A percentile compares a stretch with the other conserved stretches of the same genome.
These are phyloP conservation scores for Argyrosomus japonicus DNA, from an alignment of 2,113 vertebrate species.

Conservation along the genomic window DNA sequence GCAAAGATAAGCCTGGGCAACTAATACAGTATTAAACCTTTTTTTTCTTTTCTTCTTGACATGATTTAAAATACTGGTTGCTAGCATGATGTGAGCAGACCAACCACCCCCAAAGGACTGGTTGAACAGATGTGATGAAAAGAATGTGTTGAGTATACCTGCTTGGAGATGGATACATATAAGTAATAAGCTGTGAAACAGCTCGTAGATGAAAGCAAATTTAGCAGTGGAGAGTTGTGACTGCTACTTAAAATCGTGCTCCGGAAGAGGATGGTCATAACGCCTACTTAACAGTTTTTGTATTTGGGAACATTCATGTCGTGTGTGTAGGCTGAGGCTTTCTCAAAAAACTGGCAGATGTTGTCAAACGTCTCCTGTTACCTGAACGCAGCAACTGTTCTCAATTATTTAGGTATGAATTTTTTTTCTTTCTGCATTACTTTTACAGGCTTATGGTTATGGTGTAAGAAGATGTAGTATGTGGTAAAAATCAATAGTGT, in stretches of 20 bases:
- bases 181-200: conserved; percentile 23
- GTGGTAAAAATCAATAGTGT: background rate
- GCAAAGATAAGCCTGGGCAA: conserved; percentile 34
- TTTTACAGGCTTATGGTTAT: background rate
- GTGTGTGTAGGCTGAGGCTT: conserved; percentile 7
- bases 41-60: conserved; percentile 7
- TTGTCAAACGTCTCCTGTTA: conserved; percentile 5
- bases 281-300: background rate
- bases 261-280: conserved; percentile 39
- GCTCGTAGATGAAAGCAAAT: background rate
- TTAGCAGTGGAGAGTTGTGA: background rate
- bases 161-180: conserved; percentile 17
- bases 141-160: conserved; percentile 13
- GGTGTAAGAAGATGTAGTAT: too few species aligned
- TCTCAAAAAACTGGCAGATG: conserved; percentile 16
- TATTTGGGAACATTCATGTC: conserved; percentile 15
- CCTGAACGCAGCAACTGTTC: conserved; percentile 2
- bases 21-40: conserved; percentile 6
- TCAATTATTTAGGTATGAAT: conserved; percentile 5
- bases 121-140: conserved; percentile 40
- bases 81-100: conserved; percentile 10
- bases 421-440: background rate
- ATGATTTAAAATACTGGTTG: conserved; percentile 30
- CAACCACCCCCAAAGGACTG: conserved; percentile 12
- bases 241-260: conserved; percentile 19